These are phyloP conservation scores for Clostera curtula DNA, from an alignment of 2,888 invertebrate genomes.

Conservation along the genomic window DNA sequence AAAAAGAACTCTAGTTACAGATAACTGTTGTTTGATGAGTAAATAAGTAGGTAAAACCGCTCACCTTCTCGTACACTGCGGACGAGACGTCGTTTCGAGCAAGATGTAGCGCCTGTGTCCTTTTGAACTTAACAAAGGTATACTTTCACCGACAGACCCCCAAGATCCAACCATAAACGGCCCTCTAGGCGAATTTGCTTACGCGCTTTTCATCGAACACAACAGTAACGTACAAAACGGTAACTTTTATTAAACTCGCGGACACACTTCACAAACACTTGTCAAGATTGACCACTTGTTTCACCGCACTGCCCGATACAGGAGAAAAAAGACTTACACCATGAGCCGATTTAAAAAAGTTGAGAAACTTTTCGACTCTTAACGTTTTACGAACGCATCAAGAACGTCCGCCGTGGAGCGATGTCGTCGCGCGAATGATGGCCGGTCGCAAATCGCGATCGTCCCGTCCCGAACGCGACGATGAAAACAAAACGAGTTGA, in stretches of 20 bases:
- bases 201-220: slow-evolving; percentile 61
- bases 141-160: slow-evolving; percentile 67
- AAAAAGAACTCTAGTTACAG: slow-evolving; percentile 30
- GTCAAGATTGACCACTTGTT: slow-evolving; percentile 38
- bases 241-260: slow-evolving; percentile 48
- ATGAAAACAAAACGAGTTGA: slow-evolving; percentile 40
- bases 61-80: slow-evolving; percentile 63
- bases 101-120: slow-evolving; percentile 62
- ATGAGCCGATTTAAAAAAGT: slow-evolving; percentile 53
- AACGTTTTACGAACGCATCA: slow-evolving; percentile 31
- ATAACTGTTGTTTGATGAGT: slow-evolving; percentile 50
- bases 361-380: slow-evolving; percentile 62
- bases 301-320: slow-evolving; percentile 52
- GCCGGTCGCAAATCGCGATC: slow-evolving; percentile 12
- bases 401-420: slow-evolving; percentile 40
- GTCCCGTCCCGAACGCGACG: slow-evolving; percentile 12
- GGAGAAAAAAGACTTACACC: slow-evolving; percentile 35
- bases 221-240: slow-evolving; percentile 72
- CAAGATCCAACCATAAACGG: slow-evolving; percentile 64
- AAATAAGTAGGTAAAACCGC: slow-evolving; percentile 56
- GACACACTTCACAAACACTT: slow-evolving; percentile 56
- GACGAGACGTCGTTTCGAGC: slow-evolving; percentile 60
- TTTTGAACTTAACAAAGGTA: slow-evolving; percentile 71
- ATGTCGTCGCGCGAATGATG: slow-evolving; percentile 49
- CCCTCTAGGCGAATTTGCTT: slow-evolving; percentile 54